Conservation (phyloP, 1,140 invertebrate genomes). For the Gryon sp. region DNA sequence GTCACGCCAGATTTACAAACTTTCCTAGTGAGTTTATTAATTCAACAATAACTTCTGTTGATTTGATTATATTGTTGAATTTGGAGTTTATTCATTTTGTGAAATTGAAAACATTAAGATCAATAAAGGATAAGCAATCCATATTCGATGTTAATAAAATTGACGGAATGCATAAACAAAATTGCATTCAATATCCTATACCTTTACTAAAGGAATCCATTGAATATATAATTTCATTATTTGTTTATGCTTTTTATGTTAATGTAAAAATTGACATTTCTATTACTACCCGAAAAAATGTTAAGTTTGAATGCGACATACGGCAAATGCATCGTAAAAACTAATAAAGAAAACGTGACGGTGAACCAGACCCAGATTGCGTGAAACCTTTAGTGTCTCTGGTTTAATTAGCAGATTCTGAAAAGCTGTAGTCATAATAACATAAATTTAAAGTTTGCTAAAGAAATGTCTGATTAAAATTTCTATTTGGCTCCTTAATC, state of each 20-base stretch:
- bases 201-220: too few species aligned
- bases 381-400: conserved; percentile 31
- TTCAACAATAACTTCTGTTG: conserved; percentile 25
- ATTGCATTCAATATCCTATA: too few species aligned
- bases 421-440: conserved; percentile 7
- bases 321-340: conserved; percentile 12
- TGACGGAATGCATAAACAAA: too few species aligned
- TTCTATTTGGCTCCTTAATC: neutral
- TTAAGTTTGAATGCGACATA: conserved; percentile 13
- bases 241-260: too few species aligned
- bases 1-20: neutral
- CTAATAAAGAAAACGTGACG: conserved; percentile 36
- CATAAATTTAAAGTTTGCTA: conserved; percentile 9
- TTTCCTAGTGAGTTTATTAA: conserved; percentile 5
- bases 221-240: too few species aligned
- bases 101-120: neutral
- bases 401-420: conserved; percentile 31
- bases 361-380: conserved; percentile 24
- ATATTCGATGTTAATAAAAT: too few species aligned
- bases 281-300: too few species aligned
- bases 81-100: neutral
- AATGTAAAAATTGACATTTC: too few species aligned
- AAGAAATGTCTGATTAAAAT: conserved; percentile 18
- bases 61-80: conserved; percentile 12
- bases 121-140: neutral